phyloP scores from a whole-genome alignment of 2,888 invertebrate species.

The Chelonus formosanus region DNA sequence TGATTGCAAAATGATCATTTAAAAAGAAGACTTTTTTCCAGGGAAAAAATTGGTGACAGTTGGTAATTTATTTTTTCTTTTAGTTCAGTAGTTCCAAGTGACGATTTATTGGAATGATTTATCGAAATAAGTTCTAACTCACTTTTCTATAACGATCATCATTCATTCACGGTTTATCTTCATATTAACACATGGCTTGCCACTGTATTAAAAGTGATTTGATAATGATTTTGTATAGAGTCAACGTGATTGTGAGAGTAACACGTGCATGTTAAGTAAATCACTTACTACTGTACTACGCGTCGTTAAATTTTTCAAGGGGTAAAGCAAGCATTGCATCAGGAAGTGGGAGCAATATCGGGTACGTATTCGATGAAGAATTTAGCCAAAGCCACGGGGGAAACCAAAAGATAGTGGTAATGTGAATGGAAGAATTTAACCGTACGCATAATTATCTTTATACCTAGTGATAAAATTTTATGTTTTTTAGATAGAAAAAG shows the following conservation, averaged over 20 bases:
- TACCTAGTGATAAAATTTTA: too few relatives aligned
- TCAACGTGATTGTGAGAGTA: slow-evolving; percentile 33
- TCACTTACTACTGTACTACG: slow-evolving; percentile 44
- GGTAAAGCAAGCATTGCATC: background rate
- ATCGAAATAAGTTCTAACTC: slow-evolving; percentile 46
- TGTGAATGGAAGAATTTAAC: too few relatives aligned
- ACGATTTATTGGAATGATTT: too few relatives aligned
- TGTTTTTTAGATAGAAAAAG: too few relatives aligned
- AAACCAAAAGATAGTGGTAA: too few relatives aligned
- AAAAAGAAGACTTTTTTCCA: too few relatives aligned
- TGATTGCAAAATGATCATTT: too few relatives aligned
- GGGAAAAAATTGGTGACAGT: too few relatives aligned
- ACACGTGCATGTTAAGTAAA: slow-evolving; percentile 52
- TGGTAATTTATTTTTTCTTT: too few relatives aligned
- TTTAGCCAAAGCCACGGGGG: background rate
- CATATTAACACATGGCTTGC: slow-evolving; percentile 50
- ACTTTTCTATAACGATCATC: background rate
- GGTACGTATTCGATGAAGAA: background rate
- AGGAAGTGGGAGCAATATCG: background rate
- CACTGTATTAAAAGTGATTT: slow-evolving; percentile 38
- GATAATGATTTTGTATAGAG: slow-evolving; percentile 45
- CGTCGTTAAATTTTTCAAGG: slow-evolving; percentile 28
- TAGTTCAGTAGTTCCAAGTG: too few relatives aligned
- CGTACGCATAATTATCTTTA: too few relatives aligned
- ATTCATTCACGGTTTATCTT: slow-evolving; percentile 44